These are phyloP conservation scores for Diploptera punctata DNA, from an alignment of 2,888 invertebrate genomes.

Conservation along the genomic window DNA sequence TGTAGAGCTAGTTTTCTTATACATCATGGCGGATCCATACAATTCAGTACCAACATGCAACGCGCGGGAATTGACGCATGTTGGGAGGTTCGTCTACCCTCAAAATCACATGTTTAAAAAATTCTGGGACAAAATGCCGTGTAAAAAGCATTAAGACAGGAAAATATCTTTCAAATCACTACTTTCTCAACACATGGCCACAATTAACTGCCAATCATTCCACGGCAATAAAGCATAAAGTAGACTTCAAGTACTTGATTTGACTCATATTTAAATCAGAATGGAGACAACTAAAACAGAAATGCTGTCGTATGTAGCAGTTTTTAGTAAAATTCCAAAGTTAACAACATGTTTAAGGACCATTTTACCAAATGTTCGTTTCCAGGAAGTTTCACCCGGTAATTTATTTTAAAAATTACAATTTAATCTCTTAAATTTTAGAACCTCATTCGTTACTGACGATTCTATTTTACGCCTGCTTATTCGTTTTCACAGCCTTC, in stretches of 20 bases:
- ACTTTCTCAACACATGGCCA: too few species aligned
- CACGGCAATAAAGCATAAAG: background rate
- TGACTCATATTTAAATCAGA: constrained; percentile 39
- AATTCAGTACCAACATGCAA: constrained; percentile 72
- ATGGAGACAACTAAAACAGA: constrained; percentile 28
- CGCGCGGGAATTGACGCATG: constrained; percentile 59
- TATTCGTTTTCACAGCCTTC: background rate
- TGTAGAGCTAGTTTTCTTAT: constrained; percentile 75
- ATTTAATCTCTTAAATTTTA: too few species aligned
- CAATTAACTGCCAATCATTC: background rate
- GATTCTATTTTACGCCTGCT: too few species aligned
- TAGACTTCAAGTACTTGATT: constrained; percentile 32
- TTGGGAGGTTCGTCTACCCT: constrained; percentile 37
- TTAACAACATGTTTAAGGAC: constrained; percentile 49
- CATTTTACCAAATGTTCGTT: constrained; percentile 48
- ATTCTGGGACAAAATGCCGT: too few species aligned
- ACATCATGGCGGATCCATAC: constrained; percentile 83
- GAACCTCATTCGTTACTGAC: background rate
- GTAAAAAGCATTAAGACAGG: too few species aligned
- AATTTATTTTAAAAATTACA: too few species aligned
- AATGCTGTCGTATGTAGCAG: constrained; percentile 45
- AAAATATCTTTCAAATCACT: too few species aligned
- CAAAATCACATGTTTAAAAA: constrained; percentile 8
- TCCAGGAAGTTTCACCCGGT: constrained; percentile 50
- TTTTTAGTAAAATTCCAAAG: constrained; percentile 50